Evolutionary conservation across 1,140 invertebrate genomes (phyloP).

Genomic region (Odontomachus brunneus): DNA sequence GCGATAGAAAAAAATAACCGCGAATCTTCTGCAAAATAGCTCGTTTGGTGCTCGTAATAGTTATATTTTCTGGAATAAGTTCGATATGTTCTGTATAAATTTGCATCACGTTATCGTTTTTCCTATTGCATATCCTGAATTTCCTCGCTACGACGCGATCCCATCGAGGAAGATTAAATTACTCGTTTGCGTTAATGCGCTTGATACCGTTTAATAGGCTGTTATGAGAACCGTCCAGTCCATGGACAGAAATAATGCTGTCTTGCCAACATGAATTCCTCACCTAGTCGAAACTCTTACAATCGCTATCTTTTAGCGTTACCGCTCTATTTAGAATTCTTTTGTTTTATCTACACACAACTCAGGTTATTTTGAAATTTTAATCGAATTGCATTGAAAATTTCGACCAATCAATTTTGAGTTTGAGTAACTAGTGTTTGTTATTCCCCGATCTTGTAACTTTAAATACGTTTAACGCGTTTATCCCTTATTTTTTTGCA

Average conservation of each 20-base stretch:
- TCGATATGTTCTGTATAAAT: too few relatives aligned
- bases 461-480: too few relatives aligned
- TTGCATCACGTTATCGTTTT: not conserved
- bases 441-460: not conserved
- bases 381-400: not conserved
- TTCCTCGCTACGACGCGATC: constrained; percentile 48
- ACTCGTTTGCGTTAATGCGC: constrained; percentile 52
- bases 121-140: constrained; percentile 32
- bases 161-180: constrained; percentile 55
- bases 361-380: too few relatives aligned
- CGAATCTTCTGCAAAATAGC: too few relatives aligned
- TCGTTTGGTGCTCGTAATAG: too few relatives aligned
- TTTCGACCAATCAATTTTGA: not conserved
- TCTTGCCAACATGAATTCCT: constrained; percentile 19
- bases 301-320: too few relatives aligned
- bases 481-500: too few relatives aligned
- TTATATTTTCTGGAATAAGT: too few relatives aligned
- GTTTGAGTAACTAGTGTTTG: not conserved
- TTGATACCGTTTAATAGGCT: constrained; percentile 55
- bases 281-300: constrained; percentile 19
- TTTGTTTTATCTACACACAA: not conserved
- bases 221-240: constrained; percentile 48
- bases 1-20: too few relatives aligned
- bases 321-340: too few relatives aligned
- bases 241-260: constrained; percentile 3